Base-by-base conservation (phyloP, 1,140 invertebrate genomes). In the Aphis craccivora region DNA sequence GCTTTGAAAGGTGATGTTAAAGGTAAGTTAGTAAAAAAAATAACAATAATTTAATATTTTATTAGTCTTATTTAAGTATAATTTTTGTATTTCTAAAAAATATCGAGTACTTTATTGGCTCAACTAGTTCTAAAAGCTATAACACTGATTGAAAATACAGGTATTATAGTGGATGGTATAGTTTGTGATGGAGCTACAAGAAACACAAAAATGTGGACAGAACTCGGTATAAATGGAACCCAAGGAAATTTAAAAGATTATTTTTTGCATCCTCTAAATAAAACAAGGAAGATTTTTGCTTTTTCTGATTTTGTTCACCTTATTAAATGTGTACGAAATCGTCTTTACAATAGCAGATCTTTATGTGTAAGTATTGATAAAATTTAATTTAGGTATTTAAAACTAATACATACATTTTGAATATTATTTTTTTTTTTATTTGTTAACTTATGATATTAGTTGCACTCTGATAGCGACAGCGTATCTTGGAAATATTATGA, bases 141-240 rank as follows among this genome's bases (percentile, higher is more conserved):
- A 35, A 81, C 35, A 35, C 35, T 81, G n/a, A n/a, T 81, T n/a
- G 67, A 76, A 18, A 81, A 35, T 37, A 81, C 76, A 35, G 76
- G 76, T n/a, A 81, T 35, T 35, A 20, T 81, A 81, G 76, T 81
- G 5, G 76, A 81, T 35, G 76, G 76, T 35, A 81, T n/a, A n/a
- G n/a, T n/a, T n/a, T n/a, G n/a, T n/a, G n/a, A n/a, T n/a, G n/a
- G n/a, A n/a, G n/a, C n/a, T 81, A 81, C 76, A 81, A 81, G 35
- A 81, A 81, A 81, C n/a, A 81, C 37, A 81, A 81, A 81, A 81
- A 81, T 81, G 76, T 81, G 76, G 76, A n/a, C n/a, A 35, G 76
- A 81, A 37, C 76, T 81, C n/a, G 30, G 76, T 35, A 81, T 81
- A 35, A 81, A 81, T 81, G 76, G n/a, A 20, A 35, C 76, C 7